A percentile compares a stretch with the other conserved stretches of the same genome.
Evolutionary conservation across 2,113 vertebrate species (phyloP).

Genomic region (Austrofundulus limnaeus): DNA sequence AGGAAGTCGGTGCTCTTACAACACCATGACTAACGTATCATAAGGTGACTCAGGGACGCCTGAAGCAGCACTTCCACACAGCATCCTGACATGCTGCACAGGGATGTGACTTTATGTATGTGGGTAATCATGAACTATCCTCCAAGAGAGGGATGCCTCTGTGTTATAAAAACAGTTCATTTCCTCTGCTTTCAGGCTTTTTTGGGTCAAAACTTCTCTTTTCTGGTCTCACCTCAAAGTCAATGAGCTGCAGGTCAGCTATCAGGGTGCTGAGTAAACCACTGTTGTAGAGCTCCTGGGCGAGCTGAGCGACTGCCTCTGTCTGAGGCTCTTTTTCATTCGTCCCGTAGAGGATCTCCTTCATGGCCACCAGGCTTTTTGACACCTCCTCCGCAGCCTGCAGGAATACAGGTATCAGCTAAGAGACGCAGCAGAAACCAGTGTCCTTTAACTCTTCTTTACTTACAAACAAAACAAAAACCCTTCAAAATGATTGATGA

Average conservation of each 20-base stretch:
- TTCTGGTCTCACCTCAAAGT: constrained; percentile 87
- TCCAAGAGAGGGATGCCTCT: no score
- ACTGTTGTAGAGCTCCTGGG: constrained; percentile 95
- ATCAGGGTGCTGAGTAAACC: constrained; percentile 90
- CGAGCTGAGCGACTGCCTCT: constrained; percentile 92
- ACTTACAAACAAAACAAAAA: no score
- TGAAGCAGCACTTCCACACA: constrained; percentile 11
- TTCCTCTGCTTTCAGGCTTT: neutral
- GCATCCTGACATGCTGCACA: constrained; percentile 25
- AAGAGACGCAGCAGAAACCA: neutral
- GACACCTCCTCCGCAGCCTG: constrained; percentile 97
- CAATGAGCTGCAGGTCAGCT: constrained; percentile 91
- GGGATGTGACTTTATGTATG: no score
- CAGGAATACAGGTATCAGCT: neutral
- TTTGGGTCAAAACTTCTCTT: neutral
- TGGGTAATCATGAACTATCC: no score
- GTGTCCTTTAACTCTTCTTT: no score
- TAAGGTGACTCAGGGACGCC: constrained; percentile 50
- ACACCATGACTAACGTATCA: constrained; percentile 47
- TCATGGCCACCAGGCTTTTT: constrained; percentile 95
- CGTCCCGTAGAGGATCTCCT: constrained; percentile 93
- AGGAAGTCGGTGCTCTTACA: constrained; percentile 51
- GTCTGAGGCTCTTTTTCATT: constrained; percentile 93
- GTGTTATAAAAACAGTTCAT: neutral
- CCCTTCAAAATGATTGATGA: no score